These are phyloP conservation scores for Cichlasoma orientale DNA, from an alignment of 2,797 vertebrate genomes.

Conservation along the genomic window DNA sequence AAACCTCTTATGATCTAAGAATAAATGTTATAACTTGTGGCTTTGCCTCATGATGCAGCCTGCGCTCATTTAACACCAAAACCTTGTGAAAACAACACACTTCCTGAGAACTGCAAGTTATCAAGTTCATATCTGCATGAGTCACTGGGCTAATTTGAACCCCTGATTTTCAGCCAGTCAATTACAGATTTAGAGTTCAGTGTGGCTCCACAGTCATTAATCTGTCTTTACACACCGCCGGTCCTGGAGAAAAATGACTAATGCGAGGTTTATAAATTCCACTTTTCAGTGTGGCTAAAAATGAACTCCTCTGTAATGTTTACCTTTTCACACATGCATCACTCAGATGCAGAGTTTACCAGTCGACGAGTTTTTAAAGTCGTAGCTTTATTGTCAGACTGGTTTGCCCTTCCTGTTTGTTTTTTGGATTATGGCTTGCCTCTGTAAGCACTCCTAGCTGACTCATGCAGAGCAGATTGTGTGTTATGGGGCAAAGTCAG, in stretches of 20 bases:
- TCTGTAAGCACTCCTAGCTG: slow-evolving; percentile 63
- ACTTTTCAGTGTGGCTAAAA: slow-evolving; percentile 34
- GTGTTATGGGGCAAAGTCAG: slow-evolving; percentile 75
- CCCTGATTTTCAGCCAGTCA: slow-evolving; percentile 51
- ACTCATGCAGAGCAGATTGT: slow-evolving; percentile 73
- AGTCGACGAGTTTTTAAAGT: slow-evolving; percentile 23
- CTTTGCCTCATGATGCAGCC: slow-evolving; percentile 14
- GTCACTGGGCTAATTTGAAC: slow-evolving; percentile 61
- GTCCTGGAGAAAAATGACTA: slow-evolving; percentile 19
- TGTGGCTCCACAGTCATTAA: slow-evolving; percentile 31
- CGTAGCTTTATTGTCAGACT: background rate
- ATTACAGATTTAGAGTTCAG: slow-evolving; percentile 55
- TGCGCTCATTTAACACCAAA: slow-evolving; percentile 34
- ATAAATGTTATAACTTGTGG: slow-evolving; percentile 18
- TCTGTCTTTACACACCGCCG: slow-evolving; percentile 24
- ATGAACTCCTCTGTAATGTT: slow-evolving; percentile 43
- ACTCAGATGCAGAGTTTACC: slow-evolving; percentile 18
- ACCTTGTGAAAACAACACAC: slow-evolving; percentile 53
- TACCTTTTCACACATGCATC: slow-evolving; percentile 31
- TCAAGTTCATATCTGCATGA: slow-evolving; percentile 64
- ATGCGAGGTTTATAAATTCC: slow-evolving; percentile 44
- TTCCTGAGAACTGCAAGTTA: slow-evolving; percentile 61
- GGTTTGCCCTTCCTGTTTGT: slow-evolving; percentile 53
- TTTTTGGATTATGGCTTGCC: slow-evolving; percentile 59
- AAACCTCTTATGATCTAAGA: slow-evolving; percentile 17